Percentiles rank a stretch among this genome's conserved stretches.
Evolutionary conservation across 2,888 invertebrate genomes (phyloP).

Genomic region (Parnassius smintheus): DNA sequence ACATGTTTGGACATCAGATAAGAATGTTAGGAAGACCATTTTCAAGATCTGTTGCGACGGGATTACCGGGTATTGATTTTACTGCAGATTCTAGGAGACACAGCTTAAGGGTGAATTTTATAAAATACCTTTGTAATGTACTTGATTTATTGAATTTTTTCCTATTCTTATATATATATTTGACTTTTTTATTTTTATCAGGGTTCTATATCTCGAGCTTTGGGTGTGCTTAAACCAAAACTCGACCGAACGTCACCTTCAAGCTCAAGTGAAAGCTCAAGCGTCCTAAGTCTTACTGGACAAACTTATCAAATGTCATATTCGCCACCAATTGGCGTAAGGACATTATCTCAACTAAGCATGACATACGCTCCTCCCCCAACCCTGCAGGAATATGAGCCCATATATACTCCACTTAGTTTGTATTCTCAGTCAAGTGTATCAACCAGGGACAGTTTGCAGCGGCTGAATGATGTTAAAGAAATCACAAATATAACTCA

Average conservation of each 20-base stretch:
- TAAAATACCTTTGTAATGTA: background rate
- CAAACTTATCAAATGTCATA: constrained; percentile 74
- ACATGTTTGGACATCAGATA: constrained; percentile 83
- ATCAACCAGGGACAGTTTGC: constrained; percentile 71
- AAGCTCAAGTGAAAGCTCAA: constrained; percentile 84
- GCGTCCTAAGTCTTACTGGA: constrained; percentile 76
- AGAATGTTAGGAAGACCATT: constrained; percentile 84
- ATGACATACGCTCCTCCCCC: constrained; percentile 83
- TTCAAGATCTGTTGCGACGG: constrained; percentile 83
- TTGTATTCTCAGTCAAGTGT: constrained; percentile 74
- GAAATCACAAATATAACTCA: constrained; percentile 66
- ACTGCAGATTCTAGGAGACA: constrained; percentile 79
- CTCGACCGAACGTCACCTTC: constrained; percentile 85
- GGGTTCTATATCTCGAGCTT: constrained; percentile 88
- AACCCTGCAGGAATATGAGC: constrained; percentile 77
- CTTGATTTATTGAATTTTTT: too few relatives aligned
- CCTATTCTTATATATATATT: too few relatives aligned
- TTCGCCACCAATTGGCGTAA: constrained; percentile 78
- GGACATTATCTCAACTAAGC: constrained; percentile 80
- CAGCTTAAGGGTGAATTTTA: constrained; percentile 76
- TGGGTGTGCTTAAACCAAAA: constrained; percentile 84
- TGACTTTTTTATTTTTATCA: constrained; percentile 45
- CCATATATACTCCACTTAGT: constrained; percentile 72
- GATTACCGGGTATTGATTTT: constrained; percentile 76
- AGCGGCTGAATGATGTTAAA: constrained; percentile 72